These are phyloP conservation scores for Troides helena DNA, from an alignment of 2,888 invertebrate genomes.

Conservation along the genomic window DNA sequence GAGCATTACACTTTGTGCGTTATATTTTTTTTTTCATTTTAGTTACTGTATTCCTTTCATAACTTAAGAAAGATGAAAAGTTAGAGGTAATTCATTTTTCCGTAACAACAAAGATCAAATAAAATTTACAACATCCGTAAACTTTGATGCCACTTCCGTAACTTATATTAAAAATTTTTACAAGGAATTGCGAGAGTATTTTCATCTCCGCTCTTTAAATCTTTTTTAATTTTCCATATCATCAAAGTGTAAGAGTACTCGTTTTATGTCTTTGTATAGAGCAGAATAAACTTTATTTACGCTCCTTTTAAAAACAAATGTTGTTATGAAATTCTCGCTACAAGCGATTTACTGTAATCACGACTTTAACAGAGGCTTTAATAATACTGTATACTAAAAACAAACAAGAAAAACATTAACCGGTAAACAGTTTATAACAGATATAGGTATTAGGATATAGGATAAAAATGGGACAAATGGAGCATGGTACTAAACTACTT, in stretches of 20 bases:
- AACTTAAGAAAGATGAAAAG: constrained; percentile 43
- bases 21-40: constrained; percentile 32
- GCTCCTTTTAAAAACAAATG: no score
- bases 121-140: constrained; percentile 49
- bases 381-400: no score
- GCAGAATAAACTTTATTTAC: no score
- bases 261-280: background rate
- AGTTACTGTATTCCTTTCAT: constrained; percentile 34
- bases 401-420: no score
- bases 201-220: constrained; percentile 41
- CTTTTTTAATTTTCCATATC: constrained; percentile 27
- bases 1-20: constrained; percentile 13
- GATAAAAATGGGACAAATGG: no score
- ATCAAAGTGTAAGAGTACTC: constrained; percentile 1
- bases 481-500: no score
- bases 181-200: constrained; percentile 45
- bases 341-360: no score
- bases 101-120: constrained; percentile 47
- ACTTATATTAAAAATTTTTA: constrained; percentile 56
- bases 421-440: no score
- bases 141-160: constrained; percentile 47
- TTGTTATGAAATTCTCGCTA: no score
- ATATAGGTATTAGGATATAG: no score
- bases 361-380: no score
- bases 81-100: constrained; percentile 45